Evolutionary conservation across 2,113 vertebrate species (phyloP).

Genomic region (Psittacula cyanocephala): DNA sequence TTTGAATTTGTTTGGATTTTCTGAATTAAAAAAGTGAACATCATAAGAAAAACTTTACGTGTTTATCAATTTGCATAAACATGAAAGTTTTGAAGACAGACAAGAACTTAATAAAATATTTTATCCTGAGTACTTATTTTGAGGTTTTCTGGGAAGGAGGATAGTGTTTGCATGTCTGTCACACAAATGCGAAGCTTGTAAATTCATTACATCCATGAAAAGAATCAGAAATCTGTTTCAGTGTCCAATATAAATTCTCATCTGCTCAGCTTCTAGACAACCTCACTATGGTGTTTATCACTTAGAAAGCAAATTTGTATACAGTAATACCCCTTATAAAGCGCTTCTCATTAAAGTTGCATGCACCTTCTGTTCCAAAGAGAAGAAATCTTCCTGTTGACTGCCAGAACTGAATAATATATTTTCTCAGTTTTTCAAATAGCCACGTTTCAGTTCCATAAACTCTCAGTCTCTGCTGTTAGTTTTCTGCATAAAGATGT

Average conservation of each 20-base stretch:
- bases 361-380: not conserved
- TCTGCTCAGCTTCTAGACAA: not conserved
- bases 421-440: not conserved
- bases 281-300: constrained; percentile 6
- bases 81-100: not conserved
- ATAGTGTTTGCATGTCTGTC: not conserved
- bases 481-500: not conserved
- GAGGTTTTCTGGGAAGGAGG: rapidly evolving
- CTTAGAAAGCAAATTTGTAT: not conserved
- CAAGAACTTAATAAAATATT: not conserved
- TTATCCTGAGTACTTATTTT: not conserved
- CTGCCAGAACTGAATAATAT: not conserved
- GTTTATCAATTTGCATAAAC: not conserved
- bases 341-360: not conserved
- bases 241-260: not conserved
- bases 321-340: not conserved
- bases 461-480: not conserved
- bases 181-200: not conserved
- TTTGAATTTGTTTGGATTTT: not conserved
- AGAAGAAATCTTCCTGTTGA: not conserved
- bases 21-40: not conserved
- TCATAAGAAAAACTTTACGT: not conserved
- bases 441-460: not conserved
- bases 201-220: not conserved
- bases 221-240: constrained; percentile 9